These are phyloP conservation scores for Lepisosteus oculatus DNA, from an alignment of 2,113 vertebrate genomes.

Conservation along the genomic window DNA sequence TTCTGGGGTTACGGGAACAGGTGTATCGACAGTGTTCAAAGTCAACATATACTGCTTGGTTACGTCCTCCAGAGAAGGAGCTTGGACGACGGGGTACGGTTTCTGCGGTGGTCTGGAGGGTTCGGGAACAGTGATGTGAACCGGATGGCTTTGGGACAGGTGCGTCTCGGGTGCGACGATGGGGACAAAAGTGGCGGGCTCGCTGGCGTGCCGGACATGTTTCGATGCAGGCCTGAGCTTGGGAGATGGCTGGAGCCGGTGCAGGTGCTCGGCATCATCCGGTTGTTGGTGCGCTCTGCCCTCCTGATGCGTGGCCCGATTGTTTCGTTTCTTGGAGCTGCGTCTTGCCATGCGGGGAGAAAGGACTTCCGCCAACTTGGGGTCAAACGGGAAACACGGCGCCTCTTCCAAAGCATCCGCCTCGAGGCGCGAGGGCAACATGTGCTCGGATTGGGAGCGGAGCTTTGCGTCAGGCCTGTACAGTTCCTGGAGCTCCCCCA, in stretches of 20 bases:
- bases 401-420: constrained; percentile 29
- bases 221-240: constrained; percentile 59
- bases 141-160: constrained; percentile 40
- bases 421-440: constrained; percentile 39
- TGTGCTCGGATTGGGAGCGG: constrained; percentile 63
- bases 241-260: constrained; percentile 29
- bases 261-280: constrained; percentile 40
- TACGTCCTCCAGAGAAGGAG: constrained; percentile 80
- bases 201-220: constrained; percentile 84
- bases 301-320: constrained; percentile 69
- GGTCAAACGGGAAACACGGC: constrained; percentile 69
- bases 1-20: constrained; percentile 49
- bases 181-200: constrained; percentile 80
- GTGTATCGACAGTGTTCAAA: constrained; percentile 58
- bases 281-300: constrained; percentile 42
- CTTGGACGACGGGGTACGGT: constrained; percentile 48
- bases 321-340: constrained; percentile 79
- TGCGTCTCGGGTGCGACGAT: constrained; percentile 65
- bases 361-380: constrained; percentile 71
- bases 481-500: constrained; percentile 54
- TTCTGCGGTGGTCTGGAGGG: constrained; percentile 43
- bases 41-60: constrained; percentile 81
- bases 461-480: constrained; percentile 39
- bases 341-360: constrained; percentile 74
- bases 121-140: constrained; percentile 39